A percentile compares a stretch with the other conserved stretches of the same genome.
These are phyloP conservation scores for Muricea muricata DNA, from an alignment of 92 coral and sea anemone species.

Conservation along the genomic window DNA sequence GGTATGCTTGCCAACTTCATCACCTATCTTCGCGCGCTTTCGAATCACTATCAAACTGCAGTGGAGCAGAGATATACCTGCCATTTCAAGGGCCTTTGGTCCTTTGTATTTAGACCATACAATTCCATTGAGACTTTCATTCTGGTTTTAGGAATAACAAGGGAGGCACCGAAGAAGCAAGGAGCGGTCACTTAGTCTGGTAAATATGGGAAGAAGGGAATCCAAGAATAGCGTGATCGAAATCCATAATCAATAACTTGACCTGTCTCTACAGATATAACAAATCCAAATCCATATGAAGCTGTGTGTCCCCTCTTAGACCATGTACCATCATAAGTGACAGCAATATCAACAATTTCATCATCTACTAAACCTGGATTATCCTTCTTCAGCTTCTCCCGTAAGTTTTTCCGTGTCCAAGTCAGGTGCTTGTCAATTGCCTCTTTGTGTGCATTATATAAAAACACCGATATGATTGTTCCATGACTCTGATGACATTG, in stretches of 20 bases:
- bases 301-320: constrained; percentile 54
- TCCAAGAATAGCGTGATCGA: constrained; percentile 43
- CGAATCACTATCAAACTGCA: constrained; percentile 39
- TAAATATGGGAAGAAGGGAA: background rate
- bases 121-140: constrained; percentile 42
- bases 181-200: too few relatives aligned
- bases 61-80: constrained; percentile 36
- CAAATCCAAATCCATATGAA: constrained; percentile 50
- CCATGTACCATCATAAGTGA: constrained; percentile 58
- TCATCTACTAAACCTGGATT: too few relatives aligned
- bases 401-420: constrained; percentile 14
- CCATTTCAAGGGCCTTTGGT: constrained; percentile 36
- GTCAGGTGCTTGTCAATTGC: constrained; percentile 24
- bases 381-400: constrained; percentile 26
- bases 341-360: too few relatives aligned
- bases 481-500: too few relatives aligned
- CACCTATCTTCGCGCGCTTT: background rate
- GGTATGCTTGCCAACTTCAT: constrained; percentile 16
- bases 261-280: constrained; percentile 36
- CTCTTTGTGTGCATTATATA: constrained; percentile 41
- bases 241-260: constrained; percentile 49
- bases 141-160: constrained; percentile 38
- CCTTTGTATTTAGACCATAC: constrained; percentile 46
- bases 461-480: too few relatives aligned
- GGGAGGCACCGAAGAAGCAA: too few relatives aligned